Evolutionary conservation across 2,113 vertebrate genomes (phyloP).

Genomic region (Brienomyrus brachyistius): DNA sequence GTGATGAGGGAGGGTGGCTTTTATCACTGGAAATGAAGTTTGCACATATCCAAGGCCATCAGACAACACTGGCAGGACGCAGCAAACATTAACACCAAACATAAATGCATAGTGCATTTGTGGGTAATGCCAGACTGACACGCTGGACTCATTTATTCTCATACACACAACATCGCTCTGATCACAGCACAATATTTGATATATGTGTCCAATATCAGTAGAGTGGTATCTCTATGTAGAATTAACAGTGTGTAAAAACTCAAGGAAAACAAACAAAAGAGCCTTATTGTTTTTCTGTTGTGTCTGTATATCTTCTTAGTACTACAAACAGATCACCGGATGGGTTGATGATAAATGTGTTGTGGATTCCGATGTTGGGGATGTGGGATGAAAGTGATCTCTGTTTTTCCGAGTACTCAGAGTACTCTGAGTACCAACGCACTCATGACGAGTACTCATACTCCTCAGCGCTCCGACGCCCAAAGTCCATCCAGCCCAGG

Average conservation of each 20-base stretch:
- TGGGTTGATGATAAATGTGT: constrained; percentile 51
- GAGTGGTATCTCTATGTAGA: neutral
- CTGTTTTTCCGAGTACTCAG: constrained; percentile 49
- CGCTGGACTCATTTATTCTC: constrained; percentile 18
- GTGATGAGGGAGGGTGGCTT: neutral
- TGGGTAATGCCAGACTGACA: neutral
- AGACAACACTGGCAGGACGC: neutral
- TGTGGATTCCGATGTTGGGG: constrained; percentile 47
- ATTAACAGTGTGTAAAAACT: constrained; percentile 20
- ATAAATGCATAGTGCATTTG: neutral
- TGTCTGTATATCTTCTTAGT: constrained; percentile 48
- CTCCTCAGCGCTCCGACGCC: constrained; percentile 85
- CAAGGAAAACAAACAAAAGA: constrained; percentile 38
- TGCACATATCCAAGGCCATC: neutral
- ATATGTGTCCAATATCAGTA: neutral
- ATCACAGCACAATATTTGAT: constrained; percentile 14
- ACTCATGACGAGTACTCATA: constrained; percentile 80
- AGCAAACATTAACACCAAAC: neutral
- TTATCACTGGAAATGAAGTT: neutral
- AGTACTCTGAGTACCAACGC: neutral
- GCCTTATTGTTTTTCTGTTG: constrained; percentile 41
- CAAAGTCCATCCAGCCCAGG: constrained; percentile 98
- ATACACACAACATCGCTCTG: constrained; percentile 27
- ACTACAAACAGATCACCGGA: constrained; percentile 60
- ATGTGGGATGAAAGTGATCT: constrained; percentile 38